Conservation (phyloP, 2,113 vertebrate species). For the Aepyceros melampus region DNA sequence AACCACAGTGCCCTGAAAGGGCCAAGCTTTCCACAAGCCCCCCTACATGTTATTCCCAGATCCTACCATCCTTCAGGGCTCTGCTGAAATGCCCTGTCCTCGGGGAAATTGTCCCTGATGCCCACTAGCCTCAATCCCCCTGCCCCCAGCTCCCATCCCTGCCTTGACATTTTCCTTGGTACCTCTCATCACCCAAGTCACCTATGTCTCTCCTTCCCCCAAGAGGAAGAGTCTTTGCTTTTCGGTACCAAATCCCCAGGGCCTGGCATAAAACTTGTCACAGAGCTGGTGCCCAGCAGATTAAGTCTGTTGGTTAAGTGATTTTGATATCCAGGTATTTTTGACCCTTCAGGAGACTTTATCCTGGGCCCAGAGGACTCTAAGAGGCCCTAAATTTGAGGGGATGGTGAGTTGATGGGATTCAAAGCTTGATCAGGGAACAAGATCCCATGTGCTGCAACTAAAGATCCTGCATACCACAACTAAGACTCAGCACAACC, state of each 20-base stretch:
- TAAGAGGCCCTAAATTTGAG: neutral
- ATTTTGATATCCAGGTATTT: neutral
- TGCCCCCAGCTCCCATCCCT: neutral
- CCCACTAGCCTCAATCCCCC: neutral
- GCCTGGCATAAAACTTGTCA: neutral
- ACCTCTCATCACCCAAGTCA: neutral
- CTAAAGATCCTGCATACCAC: neutral
- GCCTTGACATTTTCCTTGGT: neutral
- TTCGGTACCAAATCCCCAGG: neutral
- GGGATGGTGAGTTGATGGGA: neutral
- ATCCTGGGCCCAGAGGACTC: neutral
- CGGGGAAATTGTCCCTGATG: neutral
- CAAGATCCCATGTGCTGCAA: neutral
- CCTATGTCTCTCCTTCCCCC: neutral
- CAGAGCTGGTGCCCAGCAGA: neutral
- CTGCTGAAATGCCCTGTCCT: neutral
- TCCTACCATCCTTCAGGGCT: neutral
- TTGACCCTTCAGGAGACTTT: neutral
- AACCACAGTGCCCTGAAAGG: neutral
- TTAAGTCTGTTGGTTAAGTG: neutral
- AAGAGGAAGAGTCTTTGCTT: neutral
- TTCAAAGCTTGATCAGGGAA: neutral
- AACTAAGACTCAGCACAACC: neutral
- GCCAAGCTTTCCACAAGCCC: neutral
- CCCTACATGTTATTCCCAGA: neutral